These are phyloP conservation scores for Prosopocoilus inquinatus DNA, from an alignment of 2,888 invertebrate species.

Conservation along the genomic window DNA sequence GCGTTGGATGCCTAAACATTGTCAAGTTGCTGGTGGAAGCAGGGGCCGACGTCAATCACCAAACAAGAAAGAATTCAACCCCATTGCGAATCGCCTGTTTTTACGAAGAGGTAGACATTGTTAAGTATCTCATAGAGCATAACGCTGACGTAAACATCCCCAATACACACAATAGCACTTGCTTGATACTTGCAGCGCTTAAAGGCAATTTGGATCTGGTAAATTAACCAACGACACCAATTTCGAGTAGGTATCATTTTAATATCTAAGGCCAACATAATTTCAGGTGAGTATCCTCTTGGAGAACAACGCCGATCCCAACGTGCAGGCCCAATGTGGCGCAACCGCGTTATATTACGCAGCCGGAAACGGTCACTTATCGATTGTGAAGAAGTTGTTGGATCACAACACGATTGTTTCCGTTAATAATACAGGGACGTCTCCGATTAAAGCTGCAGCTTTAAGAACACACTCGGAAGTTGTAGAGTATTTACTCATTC, in stretches of 20 bases:
- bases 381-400: conserved; percentile 74
- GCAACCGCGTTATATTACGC: conserved; percentile 91
- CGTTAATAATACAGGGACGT: conserved; percentile 78
- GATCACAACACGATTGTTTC: conserved; percentile 68
- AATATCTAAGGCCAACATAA: background rate
- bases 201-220: conserved; percentile 85
- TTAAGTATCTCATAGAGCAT: conserved; percentile 81
- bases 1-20: conserved; percentile 67
- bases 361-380: conserved; percentile 81
- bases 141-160: conserved; percentile 83
- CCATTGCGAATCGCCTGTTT: conserved; percentile 91
- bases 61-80: conserved; percentile 86
- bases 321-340: conserved; percentile 82
- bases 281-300: conserved; percentile 72
- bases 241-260: background rate
- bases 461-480: conserved; percentile 78
- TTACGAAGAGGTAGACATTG: conserved; percentile 86
- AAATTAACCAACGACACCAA: conserved; percentile 42
- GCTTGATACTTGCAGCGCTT: conserved; percentile 88
- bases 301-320: conserved; percentile 74
- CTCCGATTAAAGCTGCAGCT: conserved; percentile 82
- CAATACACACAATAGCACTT: conserved; percentile 89
- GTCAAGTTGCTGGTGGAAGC: conserved; percentile 76
- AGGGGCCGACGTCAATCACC: conserved; percentile 87
- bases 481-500: conserved; percentile 68